Conservation (phyloP, 2,113 vertebrate species). For the Haemorhous mexicanus region DNA sequence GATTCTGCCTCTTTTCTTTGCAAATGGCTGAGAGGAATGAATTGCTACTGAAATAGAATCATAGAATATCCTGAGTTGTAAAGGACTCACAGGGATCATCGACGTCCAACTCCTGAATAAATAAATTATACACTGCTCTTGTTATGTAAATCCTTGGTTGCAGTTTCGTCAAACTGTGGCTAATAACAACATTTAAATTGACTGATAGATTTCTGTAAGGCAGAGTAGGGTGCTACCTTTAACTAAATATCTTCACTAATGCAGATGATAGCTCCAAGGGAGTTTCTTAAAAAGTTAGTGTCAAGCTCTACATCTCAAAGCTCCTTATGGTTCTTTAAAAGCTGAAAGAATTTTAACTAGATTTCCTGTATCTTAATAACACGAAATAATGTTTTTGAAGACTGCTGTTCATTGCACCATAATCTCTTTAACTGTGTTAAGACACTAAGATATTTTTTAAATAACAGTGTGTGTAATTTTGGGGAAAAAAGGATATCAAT, state of each 20-base stretch:
- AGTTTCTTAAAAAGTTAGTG: constrained; percentile 68
- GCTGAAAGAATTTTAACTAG: constrained; percentile 74
- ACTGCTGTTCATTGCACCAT: constrained; percentile 69
- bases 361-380: constrained; percentile 72
- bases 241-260: constrained; percentile 70
- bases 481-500: constrained; percentile 63
- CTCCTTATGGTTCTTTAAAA: constrained; percentile 74
- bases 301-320: constrained; percentile 73
- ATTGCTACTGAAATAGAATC: neutral
- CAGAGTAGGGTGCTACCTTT: constrained; percentile 65
- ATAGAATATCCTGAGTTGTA: neutral
- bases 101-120: neutral
- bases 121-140: constrained; percentile 25
- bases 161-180: constrained; percentile 60
- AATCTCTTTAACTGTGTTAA: constrained; percentile 77
- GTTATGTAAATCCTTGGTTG: constrained; percentile 68
- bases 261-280: constrained; percentile 65
- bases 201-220: constrained; percentile 48
- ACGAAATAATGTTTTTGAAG: constrained; percentile 65
- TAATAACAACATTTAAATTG: constrained; percentile 59
- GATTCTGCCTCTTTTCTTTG: constrained; percentile 2
- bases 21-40: neutral
- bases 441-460: constrained; percentile 66
- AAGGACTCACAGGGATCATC: neutral
- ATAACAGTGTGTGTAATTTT: constrained; percentile 66